Base-by-base conservation (phyloP, 2,888 invertebrate genomes). In the Salticus scenicus region DNA sequence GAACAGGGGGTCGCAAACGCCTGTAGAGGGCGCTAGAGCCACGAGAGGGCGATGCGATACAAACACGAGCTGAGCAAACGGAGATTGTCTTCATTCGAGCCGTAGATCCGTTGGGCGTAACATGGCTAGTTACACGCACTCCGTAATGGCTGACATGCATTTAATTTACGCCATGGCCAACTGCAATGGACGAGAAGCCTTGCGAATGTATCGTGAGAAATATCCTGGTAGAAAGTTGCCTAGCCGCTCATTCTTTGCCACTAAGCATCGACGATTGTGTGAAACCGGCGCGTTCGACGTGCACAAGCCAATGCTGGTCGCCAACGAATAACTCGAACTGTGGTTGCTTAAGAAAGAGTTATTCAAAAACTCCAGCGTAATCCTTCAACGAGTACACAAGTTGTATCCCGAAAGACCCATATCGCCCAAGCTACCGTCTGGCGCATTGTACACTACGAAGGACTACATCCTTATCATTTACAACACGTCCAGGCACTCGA, bases 401-500 rank as follows among this genome's bases (percentile, higher is more conserved):
- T n/a, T 1, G 28, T 42, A n/a, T 71, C 30, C 30, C 2, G 4
- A 20, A n/a, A 2, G 2, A 28, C 20, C 47, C 71, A 71, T 71
- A 72, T 31, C 20, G 30, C 30, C 12, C 51, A 30, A 28, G 10
- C 24, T 7, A 37, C 14, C 1, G 27, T 63, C 27, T 73, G 28
- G 28, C 1, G 37, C 5, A 37, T 33, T 28, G 0, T 14, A 57
- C 73, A 57, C 0, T 0, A 63, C 4, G 57, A 73, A 41, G 0
- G 63, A 63, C 28, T 31, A n/a, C 17, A 76, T 30, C 76, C 17
- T 0, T 76, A 28, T 66, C 30, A 42, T 76, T 7, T 67, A 30
- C 47, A 76, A 20, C 1, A 24, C 12, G 8, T 42, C 20, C 67
- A 47, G 42, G 30, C 76, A 47, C 30, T 67, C 42, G 47, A 47